Percentiles rank a stretch among this genome's conserved stretches.
These are phyloP conservation scores for Ochropacha duplaris DNA, from an alignment of 2,888 invertebrate genomes.

Conservation along the genomic window DNA sequence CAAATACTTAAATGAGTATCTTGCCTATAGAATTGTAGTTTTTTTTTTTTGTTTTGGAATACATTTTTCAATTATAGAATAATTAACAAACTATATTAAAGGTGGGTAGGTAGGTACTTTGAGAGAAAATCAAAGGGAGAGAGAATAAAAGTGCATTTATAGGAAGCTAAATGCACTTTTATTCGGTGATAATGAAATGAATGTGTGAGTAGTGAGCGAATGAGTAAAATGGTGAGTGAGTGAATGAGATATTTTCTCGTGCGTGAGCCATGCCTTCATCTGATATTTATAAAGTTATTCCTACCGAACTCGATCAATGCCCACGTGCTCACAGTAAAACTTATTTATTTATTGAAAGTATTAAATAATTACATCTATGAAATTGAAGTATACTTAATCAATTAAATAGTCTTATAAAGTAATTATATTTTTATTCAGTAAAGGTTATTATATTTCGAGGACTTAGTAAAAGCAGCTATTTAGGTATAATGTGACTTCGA, in stretches of 20 bases:
- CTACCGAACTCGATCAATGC: constrained; percentile 40
- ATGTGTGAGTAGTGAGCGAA: constrained; percentile 33
- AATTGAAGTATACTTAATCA: too few relatives aligned
- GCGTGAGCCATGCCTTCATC: constrained; percentile 46
- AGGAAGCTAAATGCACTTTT: constrained; percentile 56
- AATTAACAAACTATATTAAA: too few relatives aligned
- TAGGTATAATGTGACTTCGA: too few relatives aligned
- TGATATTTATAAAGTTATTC: constrained; percentile 65
- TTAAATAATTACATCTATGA: neutral
- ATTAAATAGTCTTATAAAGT: too few relatives aligned
- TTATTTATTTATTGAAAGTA: constrained; percentile 1
- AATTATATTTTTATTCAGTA: too few relatives aligned
- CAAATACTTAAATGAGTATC: neutral
- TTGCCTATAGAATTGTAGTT: too few relatives aligned
- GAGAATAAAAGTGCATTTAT: constrained; percentile 29
- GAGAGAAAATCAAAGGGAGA: constrained; percentile 38
- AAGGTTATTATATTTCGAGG: too few relatives aligned
- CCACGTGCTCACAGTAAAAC: constrained; percentile 30
- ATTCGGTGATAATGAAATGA: constrained; percentile 65
- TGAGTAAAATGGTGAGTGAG: too few relatives aligned
- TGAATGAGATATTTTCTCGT: constrained; percentile 46
- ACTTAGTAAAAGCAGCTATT: too few relatives aligned
- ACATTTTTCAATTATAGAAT: constrained; percentile 38
- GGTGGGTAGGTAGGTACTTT: too few relatives aligned
- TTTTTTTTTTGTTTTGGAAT: too few relatives aligned